A percentile compares a stretch with the other conserved stretches of the same genome.
Conservation (phyloP, 2,797 vertebrate species). For the Melanotaenia maccullochi region DNA sequence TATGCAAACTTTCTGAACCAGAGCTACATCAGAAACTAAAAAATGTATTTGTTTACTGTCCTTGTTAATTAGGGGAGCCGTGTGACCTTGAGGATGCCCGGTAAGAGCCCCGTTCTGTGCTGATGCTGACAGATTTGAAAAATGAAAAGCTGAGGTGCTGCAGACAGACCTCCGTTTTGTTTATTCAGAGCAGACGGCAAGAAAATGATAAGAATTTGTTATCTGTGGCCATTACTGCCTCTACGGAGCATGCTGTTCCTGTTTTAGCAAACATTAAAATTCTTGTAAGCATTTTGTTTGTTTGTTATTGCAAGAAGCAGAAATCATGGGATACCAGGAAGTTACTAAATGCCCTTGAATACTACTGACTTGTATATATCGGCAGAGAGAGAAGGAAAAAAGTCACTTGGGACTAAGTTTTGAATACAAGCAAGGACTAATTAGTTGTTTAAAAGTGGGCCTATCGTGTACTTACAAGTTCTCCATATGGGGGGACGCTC, state of each 20-base stretch:
- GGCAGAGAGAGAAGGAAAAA: conserved; percentile 1
- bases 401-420: conserved; percentile 25
- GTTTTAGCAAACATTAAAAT: conserved; percentile 55
- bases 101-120: conserved; percentile 21
- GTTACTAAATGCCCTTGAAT: conserved; percentile 27
- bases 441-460: conserved; percentile 38
- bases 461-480: conserved; percentile 34
- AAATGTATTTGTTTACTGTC: not conserved
- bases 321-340: conserved; percentile 9
- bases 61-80: not conserved
- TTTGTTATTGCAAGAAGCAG: conserved; percentile 21
- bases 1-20: conserved; percentile 12
- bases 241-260: conserved; percentile 10
- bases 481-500: conserved; percentile 13
- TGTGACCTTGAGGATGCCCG: conserved; percentile 56
- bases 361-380: conserved; percentile 7
- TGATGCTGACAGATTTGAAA: conserved; percentile 72
- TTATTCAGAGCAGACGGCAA: conserved; percentile 77
- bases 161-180: conserved; percentile 54
- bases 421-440: conserved; percentile 39
- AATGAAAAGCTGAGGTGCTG: conserved; percentile 64
- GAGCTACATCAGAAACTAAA: not conserved
- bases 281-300: conserved; percentile 31
- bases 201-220: conserved; percentile 67
- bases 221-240: conserved; percentile 36